A percentile compares a stretch with the other conserved stretches of the same genome.
phyloP scores from a whole-genome alignment of 2,888 invertebrate genomes.

The Germaria angustata region DNA sequence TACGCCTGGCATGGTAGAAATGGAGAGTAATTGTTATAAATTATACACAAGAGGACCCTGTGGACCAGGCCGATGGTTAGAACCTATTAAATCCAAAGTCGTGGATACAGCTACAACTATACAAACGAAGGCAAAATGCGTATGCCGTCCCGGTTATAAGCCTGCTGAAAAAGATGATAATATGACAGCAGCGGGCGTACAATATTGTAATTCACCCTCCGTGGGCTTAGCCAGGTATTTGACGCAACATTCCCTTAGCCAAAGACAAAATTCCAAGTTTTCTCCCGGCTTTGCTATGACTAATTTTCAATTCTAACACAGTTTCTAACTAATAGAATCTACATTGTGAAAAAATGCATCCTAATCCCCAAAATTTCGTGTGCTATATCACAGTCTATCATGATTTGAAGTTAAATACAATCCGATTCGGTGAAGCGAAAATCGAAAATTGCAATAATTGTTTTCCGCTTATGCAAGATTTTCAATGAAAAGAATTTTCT shows the following conservation, averaged over 20 bases:
- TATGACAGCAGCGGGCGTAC: slow-evolving; percentile 68
- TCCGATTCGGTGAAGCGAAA: too few relatives aligned
- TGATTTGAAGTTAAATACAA: neutral
- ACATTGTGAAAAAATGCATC: neutral
- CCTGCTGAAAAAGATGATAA: slow-evolving; percentile 66
- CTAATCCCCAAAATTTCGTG: neutral
- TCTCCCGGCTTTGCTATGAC: slow-evolving; percentile 60
- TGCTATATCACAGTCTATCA: neutral
- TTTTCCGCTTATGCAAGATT: too few relatives aligned
- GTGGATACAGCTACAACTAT: slow-evolving; percentile 63
- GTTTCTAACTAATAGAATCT: slow-evolving; percentile 1
- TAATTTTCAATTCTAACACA: slow-evolving; percentile 61
- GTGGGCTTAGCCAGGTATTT: slow-evolving; percentile 85
- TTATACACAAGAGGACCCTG: slow-evolving; percentile 90
- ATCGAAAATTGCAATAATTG: too few relatives aligned
- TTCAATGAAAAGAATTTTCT: too few relatives aligned
- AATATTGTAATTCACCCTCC: slow-evolving; percentile 83
- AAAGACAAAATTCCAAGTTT: slow-evolving; percentile 68
- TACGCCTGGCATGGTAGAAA: slow-evolving; percentile 84
- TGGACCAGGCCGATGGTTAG: slow-evolving; percentile 85
- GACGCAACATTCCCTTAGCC: slow-evolving; percentile 74
- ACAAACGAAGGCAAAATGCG: slow-evolving; percentile 82
- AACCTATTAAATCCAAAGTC: slow-evolving; percentile 80
- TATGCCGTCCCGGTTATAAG: slow-evolving; percentile 85
- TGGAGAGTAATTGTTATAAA: slow-evolving; percentile 87